Evolutionary conservation across 2,113 vertebrate species (phyloP).

Genomic region (Passer montanus): DNA sequence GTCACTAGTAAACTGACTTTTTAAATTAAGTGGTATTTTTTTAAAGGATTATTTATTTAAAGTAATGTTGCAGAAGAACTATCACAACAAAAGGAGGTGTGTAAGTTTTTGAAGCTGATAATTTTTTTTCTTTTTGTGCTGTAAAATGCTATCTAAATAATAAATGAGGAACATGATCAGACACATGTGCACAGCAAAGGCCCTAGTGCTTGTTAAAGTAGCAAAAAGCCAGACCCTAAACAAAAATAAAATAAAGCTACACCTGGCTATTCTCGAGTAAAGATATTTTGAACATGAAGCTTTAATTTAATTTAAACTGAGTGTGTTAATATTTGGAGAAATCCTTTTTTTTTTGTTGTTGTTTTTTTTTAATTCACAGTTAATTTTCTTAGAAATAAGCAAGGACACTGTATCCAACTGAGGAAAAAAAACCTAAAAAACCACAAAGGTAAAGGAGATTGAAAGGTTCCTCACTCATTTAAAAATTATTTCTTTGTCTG

Average conservation of each 20-base stretch:
- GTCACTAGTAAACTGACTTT: neutral
- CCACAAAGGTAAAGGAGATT: neutral
- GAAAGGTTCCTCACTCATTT: neutral
- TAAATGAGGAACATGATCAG: neutral
- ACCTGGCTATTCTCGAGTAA: neutral
- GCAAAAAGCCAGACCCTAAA: neutral
- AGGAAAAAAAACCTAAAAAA: neutral
- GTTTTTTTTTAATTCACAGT: neutral
- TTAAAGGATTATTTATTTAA: neutral
- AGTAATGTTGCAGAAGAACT: neutral
- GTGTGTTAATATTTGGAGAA: neutral
- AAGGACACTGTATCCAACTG: neutral
- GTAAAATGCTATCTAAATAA: neutral
- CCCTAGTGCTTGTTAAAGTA: neutral
- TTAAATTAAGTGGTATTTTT: neutral
- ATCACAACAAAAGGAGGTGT: neutral
- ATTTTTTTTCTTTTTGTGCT: neutral
- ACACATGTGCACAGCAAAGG: neutral
- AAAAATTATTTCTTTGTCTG: neutral
- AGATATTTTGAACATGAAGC: neutral
- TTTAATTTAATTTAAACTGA: neutral
- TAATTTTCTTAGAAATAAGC: neutral
- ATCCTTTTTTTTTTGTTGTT: neutral
- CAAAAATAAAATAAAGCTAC: neutral
- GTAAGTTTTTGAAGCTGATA: neutral